Conservation (phyloP, 2,113 vertebrate species). For the Albula goreensis region DNA sequence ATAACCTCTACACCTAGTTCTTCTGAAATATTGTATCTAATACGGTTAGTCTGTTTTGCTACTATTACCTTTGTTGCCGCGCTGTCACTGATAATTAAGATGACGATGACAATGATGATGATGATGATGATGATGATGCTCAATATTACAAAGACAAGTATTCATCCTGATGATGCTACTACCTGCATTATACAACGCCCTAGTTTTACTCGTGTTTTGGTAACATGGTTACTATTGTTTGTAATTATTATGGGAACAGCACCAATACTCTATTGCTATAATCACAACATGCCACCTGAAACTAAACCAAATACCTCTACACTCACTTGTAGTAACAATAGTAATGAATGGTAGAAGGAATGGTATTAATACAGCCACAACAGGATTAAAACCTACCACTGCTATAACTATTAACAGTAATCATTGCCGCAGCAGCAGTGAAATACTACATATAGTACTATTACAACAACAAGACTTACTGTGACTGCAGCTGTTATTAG, state of each 20-base stretch:
- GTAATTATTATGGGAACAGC: not conserved
- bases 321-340: not conserved
- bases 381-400: not conserved
- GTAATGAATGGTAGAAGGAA: not conserved
- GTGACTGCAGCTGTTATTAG: not conserved
- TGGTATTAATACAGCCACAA: not conserved
- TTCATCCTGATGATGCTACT: not conserved
- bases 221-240: too few relatives aligned
- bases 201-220: too few relatives aligned
- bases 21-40: too few relatives aligned
- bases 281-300: not conserved
- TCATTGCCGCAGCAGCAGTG: not conserved
- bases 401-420: not conserved
- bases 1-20: too few relatives aligned
- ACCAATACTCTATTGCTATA: not conserved
- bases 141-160: not conserved
- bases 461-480: too few relatives aligned
- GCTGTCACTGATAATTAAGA: too few relatives aligned
- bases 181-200: not conserved
- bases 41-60: too few relatives aligned
- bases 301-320: not conserved
- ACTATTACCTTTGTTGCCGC: too few relatives aligned
- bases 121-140: not conserved
- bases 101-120: too few relatives aligned
- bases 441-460: not conserved